These are phyloP conservation scores for Oenanthe oenanthe DNA, from an alignment of 2,113 vertebrate species.

Conservation along the genomic window DNA sequence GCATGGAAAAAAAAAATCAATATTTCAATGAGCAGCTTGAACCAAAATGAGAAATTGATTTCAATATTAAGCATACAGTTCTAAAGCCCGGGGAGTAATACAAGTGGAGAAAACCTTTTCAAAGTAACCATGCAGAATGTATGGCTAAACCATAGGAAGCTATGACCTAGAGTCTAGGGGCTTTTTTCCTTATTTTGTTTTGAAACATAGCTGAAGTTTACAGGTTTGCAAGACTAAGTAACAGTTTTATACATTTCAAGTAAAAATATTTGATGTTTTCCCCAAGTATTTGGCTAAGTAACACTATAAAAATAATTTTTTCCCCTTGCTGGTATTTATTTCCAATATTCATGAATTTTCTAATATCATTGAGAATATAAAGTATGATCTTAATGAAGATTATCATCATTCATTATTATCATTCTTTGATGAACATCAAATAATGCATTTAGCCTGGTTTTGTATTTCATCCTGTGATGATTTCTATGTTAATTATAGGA, in stretches of 20 bases:
- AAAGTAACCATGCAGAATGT: neutral
- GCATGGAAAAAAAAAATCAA: neutral
- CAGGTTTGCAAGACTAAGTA: neutral
- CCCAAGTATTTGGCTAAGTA: neutral
- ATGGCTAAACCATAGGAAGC: neutral
- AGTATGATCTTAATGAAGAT: neutral
- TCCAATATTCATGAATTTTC: neutral
- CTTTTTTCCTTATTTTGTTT: neutral
- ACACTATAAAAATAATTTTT: neutral
- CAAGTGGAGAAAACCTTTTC: neutral
- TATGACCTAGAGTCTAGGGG: neutral
- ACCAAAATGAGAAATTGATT: slow-evolving; percentile 14
- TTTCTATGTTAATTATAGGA: neutral
- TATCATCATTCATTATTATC: neutral
- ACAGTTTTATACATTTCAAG: neutral
- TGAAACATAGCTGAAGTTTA: neutral
- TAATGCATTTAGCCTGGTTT: neutral
- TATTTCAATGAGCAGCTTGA: neutral
- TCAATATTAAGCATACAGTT: neutral
- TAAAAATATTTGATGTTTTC: neutral
- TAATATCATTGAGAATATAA: neutral
- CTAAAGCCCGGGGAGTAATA: neutral
- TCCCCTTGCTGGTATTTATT: neutral
- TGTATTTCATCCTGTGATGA: neutral
- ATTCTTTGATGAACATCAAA: neutral